These are phyloP conservation scores for Tympanuchus pallidicinctus DNA, from an alignment of 2,113 vertebrate genomes.

Conservation along the genomic window DNA sequence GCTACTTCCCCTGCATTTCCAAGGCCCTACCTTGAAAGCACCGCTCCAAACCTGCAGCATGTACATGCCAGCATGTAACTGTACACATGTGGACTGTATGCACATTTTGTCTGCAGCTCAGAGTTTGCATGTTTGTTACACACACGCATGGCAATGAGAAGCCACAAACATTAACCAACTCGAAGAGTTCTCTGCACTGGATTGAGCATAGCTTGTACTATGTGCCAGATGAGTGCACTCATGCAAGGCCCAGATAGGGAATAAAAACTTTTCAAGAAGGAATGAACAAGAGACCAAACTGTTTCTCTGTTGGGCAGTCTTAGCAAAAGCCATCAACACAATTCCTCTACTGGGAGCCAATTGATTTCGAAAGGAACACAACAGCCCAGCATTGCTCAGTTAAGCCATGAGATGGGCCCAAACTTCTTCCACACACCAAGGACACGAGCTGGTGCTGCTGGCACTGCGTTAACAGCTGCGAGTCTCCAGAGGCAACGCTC, in stretches of 20 bases:
- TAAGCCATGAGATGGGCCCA: not conserved
- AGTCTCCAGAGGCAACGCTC: not conserved
- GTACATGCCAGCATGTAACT: not conserved
- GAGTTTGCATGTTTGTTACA: not conserved
- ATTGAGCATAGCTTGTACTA: not conserved
- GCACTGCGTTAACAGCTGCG: rapidly evolving
- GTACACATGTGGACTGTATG: not conserved
- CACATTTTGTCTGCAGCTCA: not conserved
- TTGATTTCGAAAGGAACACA: rapidly evolving
- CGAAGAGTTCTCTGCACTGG: not conserved
- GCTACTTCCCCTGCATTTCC: not conserved
- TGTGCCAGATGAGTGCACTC: not conserved
- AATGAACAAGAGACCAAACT: not conserved
- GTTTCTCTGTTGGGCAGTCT: not conserved
- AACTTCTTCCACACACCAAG: rapidly evolving
- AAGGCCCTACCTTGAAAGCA: not conserved
- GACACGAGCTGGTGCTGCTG: not conserved
- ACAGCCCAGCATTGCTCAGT: rapidly evolving
- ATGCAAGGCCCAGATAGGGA: not conserved
- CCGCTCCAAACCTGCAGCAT: not conserved
- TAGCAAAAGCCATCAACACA: not conserved
- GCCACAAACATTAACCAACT: not conserved
- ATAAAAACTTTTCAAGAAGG: not conserved
- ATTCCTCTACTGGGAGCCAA: not conserved
- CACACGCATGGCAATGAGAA: too few species aligned